Percentiles rank a stretch among this genome's conserved stretches.
phyloP scores from a whole-genome alignment of 2,113 vertebrate genomes.

The Mormyrus iriodes region DNA sequence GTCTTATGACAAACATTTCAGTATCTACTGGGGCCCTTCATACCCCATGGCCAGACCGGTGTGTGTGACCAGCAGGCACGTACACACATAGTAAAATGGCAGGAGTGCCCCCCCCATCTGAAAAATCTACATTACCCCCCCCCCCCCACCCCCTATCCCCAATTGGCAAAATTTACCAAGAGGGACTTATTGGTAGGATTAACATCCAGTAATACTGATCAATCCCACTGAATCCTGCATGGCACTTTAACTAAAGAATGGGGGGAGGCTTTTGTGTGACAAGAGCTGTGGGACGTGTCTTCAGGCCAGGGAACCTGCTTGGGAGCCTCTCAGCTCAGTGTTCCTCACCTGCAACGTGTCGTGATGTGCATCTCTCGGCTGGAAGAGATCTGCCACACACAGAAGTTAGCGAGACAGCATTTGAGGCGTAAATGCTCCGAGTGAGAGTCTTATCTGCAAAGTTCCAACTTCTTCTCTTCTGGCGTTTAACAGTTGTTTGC shows the following conservation, averaged over 20 bases:
- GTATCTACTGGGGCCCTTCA: too few species aligned
- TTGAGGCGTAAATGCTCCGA: neutral
- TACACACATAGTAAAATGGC: too few species aligned
- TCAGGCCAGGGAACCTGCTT: neutral
- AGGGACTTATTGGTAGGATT: neutral
- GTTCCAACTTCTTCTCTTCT: slow-evolving; percentile 1
- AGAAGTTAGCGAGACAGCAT: neutral
- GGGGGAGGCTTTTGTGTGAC: neutral
- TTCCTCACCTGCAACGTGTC: neutral
- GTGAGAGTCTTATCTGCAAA: neutral
- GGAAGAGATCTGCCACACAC: neutral
- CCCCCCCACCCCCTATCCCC: too few species aligned
- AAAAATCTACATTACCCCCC: too few species aligned
- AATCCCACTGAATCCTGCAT: neutral
- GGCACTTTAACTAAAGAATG: neutral
- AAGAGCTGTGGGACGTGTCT: neutral
- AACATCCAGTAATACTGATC: neutral
- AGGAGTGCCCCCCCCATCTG: too few species aligned
- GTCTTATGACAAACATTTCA: too few species aligned
- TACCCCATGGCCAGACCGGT: too few species aligned
- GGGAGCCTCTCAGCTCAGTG: neutral
- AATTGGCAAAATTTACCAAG: neutral
- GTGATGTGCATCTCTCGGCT: neutral
- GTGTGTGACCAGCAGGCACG: too few species aligned
- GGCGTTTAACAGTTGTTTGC: neutral